Evolutionary conservation across 2,888 invertebrate genomes (phyloP).

Genomic region (Aporophyla lueneburgensis): DNA sequence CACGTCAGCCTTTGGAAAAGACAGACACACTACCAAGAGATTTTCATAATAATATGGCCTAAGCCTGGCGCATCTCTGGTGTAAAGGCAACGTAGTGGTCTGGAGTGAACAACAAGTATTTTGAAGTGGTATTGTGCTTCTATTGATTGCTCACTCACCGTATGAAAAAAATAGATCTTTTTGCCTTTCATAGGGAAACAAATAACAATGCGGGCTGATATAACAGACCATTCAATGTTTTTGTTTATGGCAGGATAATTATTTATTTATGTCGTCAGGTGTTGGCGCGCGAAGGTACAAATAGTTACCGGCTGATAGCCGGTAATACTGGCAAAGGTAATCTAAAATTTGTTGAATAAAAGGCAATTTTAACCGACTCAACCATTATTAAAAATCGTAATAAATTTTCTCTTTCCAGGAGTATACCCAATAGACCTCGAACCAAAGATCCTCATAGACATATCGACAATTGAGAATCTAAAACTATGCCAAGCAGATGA

Average conservation of each 20-base stretch:
- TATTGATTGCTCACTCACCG: neutral
- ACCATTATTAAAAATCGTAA: neutral
- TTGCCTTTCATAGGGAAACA: neutral
- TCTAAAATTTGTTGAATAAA: neutral
- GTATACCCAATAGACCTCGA: slow-evolving; percentile 84
- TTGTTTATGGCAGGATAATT: neutral
- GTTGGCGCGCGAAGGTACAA: slow-evolving; percentile 83
- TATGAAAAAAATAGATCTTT: neutral
- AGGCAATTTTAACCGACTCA: neutral
- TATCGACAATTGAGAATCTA: slow-evolving; percentile 90
- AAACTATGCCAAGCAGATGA: slow-evolving; percentile 77
- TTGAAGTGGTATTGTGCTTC: neutral
- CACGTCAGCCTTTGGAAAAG: neutral
- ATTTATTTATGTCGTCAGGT: slow-evolving; percentile 73
- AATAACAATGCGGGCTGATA: neutral
- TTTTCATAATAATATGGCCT: too few species aligned
- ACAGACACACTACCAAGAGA: too few species aligned
- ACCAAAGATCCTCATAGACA: slow-evolving; percentile 91
- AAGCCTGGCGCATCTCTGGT: too few species aligned
- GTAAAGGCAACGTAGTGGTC: neutral
- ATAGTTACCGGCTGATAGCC: slow-evolving; percentile 92
- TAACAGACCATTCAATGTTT: neutral
- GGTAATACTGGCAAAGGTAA: slow-evolving; percentile 95
- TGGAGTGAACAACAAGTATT: neutral
- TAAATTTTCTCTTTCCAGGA: slow-evolving; percentile 73